Evolutionary conservation across 2,113 vertebrate species (phyloP), one percentile per base, ranked within the genome.

Genomic region (Cebus imitator): DNA sequence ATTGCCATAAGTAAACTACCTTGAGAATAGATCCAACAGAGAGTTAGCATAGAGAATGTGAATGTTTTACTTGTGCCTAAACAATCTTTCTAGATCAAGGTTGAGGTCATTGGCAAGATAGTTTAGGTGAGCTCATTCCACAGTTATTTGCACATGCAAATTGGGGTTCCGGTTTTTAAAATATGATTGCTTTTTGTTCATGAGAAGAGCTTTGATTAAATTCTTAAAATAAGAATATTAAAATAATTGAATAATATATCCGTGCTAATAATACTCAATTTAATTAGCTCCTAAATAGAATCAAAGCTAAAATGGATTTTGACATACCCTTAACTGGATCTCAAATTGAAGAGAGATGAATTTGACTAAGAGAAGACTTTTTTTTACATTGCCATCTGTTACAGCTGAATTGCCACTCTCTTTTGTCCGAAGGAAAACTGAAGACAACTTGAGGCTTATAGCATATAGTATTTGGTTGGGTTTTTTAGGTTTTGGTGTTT

Each of bases 51-150:
- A 88, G 94, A 96, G 91, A 97, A 98, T 73, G 58, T 83, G 93
- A 96, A 97, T 97, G 90, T 97, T 98, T 98, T 97, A 64, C 98
- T 97, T 4, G 5, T 85, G 98, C 98, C 97, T 98, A 98, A 98
- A 97, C 4, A 87, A 97, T 98, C 94, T 96, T 98, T 98, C 95
- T 97, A 98, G 98, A 98, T 98, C 97, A 97, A 98, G 97, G 96
- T 95, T 98, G 98, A 98, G 97, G 98, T 98, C 98, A 98, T 73
- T 98, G 98, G 98, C 97, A 98, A 97, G 96, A 97, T 90, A 84
- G 90, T 86, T 94, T 97, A 97, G 11, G 94, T 98, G 97, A 98
- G 94, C 95, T 98, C 98, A 98, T 96, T 97, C 94, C 90, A 73
- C 89, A 98, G 93, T 87, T 98, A 98, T 97, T 97, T 95, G 90